A percentile compares a stretch with the other conserved stretches of the same genome.
Conservation (phyloP, 2,888 invertebrate genomes). For the Cordilura impudica region DNA sequence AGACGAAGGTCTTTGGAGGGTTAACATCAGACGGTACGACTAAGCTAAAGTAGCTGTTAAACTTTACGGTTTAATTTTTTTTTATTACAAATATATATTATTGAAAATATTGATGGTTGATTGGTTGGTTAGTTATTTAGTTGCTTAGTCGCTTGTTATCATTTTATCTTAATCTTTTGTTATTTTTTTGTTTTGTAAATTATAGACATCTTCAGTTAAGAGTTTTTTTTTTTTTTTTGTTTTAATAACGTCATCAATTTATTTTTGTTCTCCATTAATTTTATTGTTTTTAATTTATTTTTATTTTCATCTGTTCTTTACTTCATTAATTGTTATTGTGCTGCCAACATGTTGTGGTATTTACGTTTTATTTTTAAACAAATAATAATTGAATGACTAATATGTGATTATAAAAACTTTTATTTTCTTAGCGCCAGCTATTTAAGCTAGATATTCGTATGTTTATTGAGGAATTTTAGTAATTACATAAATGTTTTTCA, state of each 20-base stretch:
- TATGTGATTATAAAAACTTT: not conserved
- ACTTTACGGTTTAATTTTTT: slow-evolving; percentile 46
- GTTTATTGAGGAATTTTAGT: not conserved
- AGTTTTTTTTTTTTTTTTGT: slow-evolving; percentile 5
- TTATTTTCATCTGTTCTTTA: not conserved
- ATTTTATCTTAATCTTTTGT: slow-evolving; percentile 1
- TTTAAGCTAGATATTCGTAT: not conserved
- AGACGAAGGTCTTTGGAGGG: not conserved
- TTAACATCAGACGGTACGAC: not conserved
- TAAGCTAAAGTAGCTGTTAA: slow-evolving; percentile 38
- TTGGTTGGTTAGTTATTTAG: not conserved
- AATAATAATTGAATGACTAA: slow-evolving; percentile 40
- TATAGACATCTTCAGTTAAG: slow-evolving; percentile 41
- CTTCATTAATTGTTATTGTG: not conserved
- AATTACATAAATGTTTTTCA: not conserved
- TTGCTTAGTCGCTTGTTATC: not conserved
- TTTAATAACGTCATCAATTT: slow-evolving; percentile 63
- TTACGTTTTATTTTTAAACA: slow-evolving; percentile 28
- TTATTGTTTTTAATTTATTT: slow-evolving; percentile 16
- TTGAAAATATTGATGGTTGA: slow-evolving; percentile 8
- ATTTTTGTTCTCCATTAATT: slow-evolving; percentile 58
- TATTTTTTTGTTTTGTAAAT: slow-evolving; percentile 18
- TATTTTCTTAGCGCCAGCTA: slow-evolving; percentile 33
- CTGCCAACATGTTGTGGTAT: slow-evolving; percentile 2
- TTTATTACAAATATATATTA: slow-evolving; percentile 25